Base-by-base conservation (phyloP, 2,888 invertebrate genomes). In the Pristionchus mayeri region DNA sequence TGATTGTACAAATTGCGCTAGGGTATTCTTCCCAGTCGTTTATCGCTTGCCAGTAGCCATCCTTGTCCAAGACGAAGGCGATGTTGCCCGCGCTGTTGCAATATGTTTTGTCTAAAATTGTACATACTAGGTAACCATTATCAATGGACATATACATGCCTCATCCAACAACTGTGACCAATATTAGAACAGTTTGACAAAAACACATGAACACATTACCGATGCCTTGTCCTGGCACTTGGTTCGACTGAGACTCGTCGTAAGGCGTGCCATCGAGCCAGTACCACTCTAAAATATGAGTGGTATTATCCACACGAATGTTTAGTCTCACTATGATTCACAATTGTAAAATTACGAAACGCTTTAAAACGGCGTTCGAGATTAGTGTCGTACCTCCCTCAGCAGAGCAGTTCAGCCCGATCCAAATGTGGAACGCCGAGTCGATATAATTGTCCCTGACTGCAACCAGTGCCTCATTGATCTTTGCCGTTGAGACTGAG, bases 261-360 rank as follows among this genome's bases (percentile, higher is more conserved):
- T 71, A 71, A 3, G 71, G 71, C n/a, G 71, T 71, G 6, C 71
- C 71, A 9, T 71, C 71, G 71, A 71, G 37, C 71, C 71, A 71
- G 71, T 71, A 71, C 40, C 44, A 71, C 40, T 44, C 71, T 71
- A 16, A 71, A 40, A 40, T 40, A 40, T 54, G 60, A 21, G 6
- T 57, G n/a, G 4, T 57, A 57, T 57, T 57, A 4, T 24, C 6
- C 4, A 24, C 44, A 44, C 44, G 13, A 44, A 9, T 6, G 7
- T 13, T 44, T 13, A 44, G 6, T 44, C 44, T 13, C 44, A 44
- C n/a, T n/a, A 44, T 44, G 44, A 44, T 9, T 9, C 44, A 44
- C 13, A 44, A 44, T 44, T 44, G 44, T 9, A 44, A 44, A 44
- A 44, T 44, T 13, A 44, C 44, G 44, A 6, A 44, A 44, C 7